Base-by-base conservation (phyloP, 1,140 invertebrate species). In the Geopemphigus sp. region DNA sequence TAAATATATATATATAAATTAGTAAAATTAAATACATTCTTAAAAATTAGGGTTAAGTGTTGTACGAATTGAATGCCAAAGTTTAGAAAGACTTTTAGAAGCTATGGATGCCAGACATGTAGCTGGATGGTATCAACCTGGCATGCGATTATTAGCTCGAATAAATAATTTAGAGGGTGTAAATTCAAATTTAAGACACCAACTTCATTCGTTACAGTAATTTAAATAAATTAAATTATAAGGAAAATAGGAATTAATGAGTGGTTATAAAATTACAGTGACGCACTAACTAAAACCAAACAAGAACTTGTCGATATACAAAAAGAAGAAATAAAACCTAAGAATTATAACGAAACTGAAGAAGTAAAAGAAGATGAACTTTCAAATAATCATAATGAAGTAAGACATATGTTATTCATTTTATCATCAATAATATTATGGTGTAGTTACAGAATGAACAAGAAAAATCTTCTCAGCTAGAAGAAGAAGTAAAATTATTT, bases 111-210 rank as follows among this genome's bases (percentile, higher is more conserved):
- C 89, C 1, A 86, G 91, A 56, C 90, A 91, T 83, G 85, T 90
- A 19, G 89, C 90, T 56, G 91, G 91, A 12, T 92, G 91, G 91
- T 92, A 92, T 84, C 90, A 92, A 82, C 90, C 91, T 22, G 91
- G 91, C 4, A 92, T 92, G 90, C 85, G 90, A 82, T 87, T 92
- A 15, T 89, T 92, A 81, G 88, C 90, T 81, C 90, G 91, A 84
- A 83, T 92, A 2, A 89, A 90, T 84, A 87, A 88, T 80, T 81
- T 89, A 10, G 86, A 90, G 84, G 90, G 90, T 6, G 87, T 87
- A 45, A 90, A 90, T 84, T 82, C 85, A 4, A 87, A 88, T 82
- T 83, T 91, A 8, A 83, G 89, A 78, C 86, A 88, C 64, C 88
- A 90, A 81, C 81, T 89, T 61, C 68, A 80, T 80, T 78, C 39